Conservation (phyloP, 2,797 vertebrate genomes). For the Momotus momota region DNA sequence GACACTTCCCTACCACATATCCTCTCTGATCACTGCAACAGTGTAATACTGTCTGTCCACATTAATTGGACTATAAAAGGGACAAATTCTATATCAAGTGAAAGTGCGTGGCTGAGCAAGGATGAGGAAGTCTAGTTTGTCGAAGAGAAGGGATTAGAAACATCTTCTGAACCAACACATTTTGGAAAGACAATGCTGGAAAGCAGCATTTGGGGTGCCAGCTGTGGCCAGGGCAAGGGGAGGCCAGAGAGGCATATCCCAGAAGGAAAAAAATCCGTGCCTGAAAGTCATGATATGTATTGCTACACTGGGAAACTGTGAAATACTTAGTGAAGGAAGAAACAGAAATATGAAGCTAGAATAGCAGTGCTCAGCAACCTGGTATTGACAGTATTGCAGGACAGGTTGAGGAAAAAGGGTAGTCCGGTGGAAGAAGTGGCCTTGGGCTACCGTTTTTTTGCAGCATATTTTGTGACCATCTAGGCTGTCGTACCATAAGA, state of each 20-base stretch:
- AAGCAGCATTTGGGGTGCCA: not conserved
- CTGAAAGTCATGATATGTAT: not conserved
- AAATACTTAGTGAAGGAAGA: not conserved
- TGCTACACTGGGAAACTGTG: not conserved
- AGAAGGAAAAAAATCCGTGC: not conserved
- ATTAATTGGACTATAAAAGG: not conserved
- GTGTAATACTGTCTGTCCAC: too few relatives aligned
- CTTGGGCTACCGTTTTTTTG: not conserved
- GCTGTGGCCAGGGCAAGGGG: not conserved
- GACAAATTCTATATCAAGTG: not conserved
- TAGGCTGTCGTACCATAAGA: not conserved
- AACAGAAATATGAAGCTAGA: not conserved
- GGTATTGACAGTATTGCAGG: not conserved
- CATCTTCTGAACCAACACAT: not conserved
- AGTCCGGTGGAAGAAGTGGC: not conserved
- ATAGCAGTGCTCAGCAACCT: not conserved
- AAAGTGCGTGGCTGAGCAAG: not conserved
- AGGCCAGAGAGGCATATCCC: not conserved
- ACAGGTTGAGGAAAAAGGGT: not conserved
- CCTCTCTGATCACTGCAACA: not conserved
- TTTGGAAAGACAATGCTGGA: not conserved
- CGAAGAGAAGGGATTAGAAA: not conserved
- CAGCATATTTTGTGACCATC: not conserved
- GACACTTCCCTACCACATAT: rapidly evolving
- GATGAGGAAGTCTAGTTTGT: not conserved